These are phyloP conservation scores for Yasuhikotakia modesta DNA, from an alignment of 2,797 vertebrate genomes.

Conservation along the genomic window DNA sequence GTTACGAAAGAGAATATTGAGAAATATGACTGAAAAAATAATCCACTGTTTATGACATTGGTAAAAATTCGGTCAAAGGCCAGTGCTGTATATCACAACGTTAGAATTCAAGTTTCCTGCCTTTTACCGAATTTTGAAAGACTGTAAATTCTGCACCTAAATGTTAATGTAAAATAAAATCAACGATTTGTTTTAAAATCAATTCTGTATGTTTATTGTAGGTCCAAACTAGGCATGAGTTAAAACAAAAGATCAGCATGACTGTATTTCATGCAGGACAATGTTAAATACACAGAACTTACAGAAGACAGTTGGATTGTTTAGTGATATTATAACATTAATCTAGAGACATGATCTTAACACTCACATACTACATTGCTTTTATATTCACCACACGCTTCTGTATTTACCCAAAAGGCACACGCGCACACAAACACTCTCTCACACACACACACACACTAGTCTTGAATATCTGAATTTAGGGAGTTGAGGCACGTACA, in stretches of 20 bases:
- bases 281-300: background rate
- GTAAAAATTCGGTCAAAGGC: slow-evolving; percentile 9
- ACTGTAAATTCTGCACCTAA: background rate
- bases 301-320: background rate
- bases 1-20: slow-evolving; percentile 3
- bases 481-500: slow-evolving; percentile 17
- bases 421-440: background rate
- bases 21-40: too few species aligned
- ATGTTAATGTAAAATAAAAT: slow-evolving; percentile 1
- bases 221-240: background rate
- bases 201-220: background rate
- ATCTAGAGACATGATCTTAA: background rate
- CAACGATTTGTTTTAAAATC: background rate
- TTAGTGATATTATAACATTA: background rate
- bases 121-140: background rate
- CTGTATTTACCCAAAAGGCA: background rate
- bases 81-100: background rate
- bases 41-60: background rate
- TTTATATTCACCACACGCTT: background rate
- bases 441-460: background rate
- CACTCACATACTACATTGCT: background rate
- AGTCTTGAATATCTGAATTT: background rate
- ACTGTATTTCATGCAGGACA: slow-evolving; percentile 6
- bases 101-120: background rate
- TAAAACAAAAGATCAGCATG: background rate